Evolutionary conservation across 2,888 invertebrate genomes (phyloP), one percentile per base, ranked within the genome.

Genomic region (Oconnorella tubifera): DNA sequence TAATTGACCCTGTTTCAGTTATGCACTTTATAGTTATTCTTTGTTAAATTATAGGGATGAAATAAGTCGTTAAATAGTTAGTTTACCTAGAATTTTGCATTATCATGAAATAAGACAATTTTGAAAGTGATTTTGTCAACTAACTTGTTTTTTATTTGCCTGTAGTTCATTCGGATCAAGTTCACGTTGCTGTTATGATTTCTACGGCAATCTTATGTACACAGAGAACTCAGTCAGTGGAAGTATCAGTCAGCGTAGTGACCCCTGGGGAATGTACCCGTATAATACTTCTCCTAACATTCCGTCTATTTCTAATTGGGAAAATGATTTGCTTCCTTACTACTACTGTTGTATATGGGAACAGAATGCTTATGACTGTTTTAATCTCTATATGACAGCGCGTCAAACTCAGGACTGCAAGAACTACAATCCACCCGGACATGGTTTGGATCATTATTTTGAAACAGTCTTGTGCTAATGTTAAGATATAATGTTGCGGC

Each of bases 331-430:
- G 10, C 6, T 31, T 19, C 62, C 62, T n/a, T 62, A 49, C 27
- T 62, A 32, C 62, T 58, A 31, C 33, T 62, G 62, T 56, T 62
- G 62, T 28, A 23, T 59, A 33, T 62, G 56, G 56, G 56, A 62
- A 29, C 23, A 23, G 2, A 28, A 62, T 32, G 31, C 6, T 32
- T 31, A 58, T 6, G 56, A 62, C 25, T 62, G 62, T 33, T 62
- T 29, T 33, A 57, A 58, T 27, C 10, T 4, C 6, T 62, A 62
- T 56, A 31, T 57, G 56, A 25, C 3, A 4, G 10, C 4, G 4
- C 10, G 62, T 6, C 32, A 14, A 3, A 62, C 62, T 3, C 25
- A 49, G n/a, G 62, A 57, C 56, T 62, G 62, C 49, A 10, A 59
- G 27, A 23, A 33, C 28, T 62, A 62, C 56, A 32, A 3, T 6